Evolutionary conservation across 2,113 vertebrate species (phyloP).

Genomic region (Hemichromis elongatus): DNA sequence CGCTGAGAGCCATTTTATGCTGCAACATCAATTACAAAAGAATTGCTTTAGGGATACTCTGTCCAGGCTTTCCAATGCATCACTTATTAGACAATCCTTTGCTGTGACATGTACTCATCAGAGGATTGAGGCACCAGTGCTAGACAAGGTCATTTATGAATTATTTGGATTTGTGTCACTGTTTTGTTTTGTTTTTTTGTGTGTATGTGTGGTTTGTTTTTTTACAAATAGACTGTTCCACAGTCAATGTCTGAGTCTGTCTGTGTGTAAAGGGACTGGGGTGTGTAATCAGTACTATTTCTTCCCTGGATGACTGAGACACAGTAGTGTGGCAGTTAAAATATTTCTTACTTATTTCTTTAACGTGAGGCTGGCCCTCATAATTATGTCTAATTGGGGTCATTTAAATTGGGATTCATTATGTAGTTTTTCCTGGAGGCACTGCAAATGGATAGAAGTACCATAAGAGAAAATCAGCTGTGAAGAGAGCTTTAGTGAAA

Average conservation of each 20-base stretch:
- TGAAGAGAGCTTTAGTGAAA: background rate
- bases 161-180: conserved; percentile 54
- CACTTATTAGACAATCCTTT: conserved; percentile 68
- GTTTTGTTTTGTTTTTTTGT: background rate
- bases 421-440: background rate
- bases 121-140: conserved; percentile 42
- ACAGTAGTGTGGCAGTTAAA: background rate
- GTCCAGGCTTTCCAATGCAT: conserved; percentile 57
- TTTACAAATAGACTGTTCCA: conserved; percentile 18
- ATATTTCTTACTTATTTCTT: background rate
- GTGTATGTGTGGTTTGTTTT: background rate
- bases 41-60: conserved; percentile 67
- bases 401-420: background rate
- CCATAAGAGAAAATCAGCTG: background rate
- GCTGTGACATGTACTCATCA: conserved; percentile 67
- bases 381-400: background rate
- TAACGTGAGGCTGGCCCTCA: background rate
- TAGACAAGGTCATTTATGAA: conserved; percentile 62
- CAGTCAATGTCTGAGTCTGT: background rate
- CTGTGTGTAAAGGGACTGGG: background rate
- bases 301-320: background rate
- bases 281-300: conserved; percentile 13
- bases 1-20: conserved; percentile 63
- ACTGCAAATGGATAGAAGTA: background rate
- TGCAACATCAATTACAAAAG: conserved; percentile 67